These are phyloP conservation scores for Sciaenops ocellatus DNA, from an alignment of 2,797 vertebrate genomes.

Conservation along the genomic window DNA sequence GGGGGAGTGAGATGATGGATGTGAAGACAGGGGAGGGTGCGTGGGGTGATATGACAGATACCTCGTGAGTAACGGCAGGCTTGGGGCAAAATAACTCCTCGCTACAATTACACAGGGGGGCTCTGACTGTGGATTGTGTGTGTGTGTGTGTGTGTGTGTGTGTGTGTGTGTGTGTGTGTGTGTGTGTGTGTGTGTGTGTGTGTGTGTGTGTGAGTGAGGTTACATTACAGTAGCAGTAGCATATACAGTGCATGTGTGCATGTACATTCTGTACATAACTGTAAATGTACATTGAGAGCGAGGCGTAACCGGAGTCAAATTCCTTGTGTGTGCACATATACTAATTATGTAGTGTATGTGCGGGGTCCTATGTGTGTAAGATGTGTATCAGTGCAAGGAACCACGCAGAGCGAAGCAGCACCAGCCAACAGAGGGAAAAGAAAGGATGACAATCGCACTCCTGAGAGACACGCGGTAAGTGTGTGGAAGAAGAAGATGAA, in stretches of 20 bases:
- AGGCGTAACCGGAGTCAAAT: too few relatives aligned
- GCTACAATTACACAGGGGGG: conserved; percentile 56
- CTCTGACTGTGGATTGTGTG: conserved; percentile 24
- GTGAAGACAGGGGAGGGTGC: conserved; percentile 36
- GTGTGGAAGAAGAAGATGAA: conserved; percentile 27
- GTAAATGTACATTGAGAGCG: too few relatives aligned
- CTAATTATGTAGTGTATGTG: background rate
- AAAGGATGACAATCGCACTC: conserved; percentile 23
- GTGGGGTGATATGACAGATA: conserved; percentile 67
- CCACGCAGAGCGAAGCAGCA: conserved; percentile 18
- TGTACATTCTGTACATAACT: background rate
- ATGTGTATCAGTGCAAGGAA: conserved; percentile 25
- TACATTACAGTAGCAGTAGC: conserved; percentile 17
- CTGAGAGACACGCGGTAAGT: conserved; percentile 1
- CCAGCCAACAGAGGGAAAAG: background rate
- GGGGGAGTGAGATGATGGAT: conserved; percentile 61
- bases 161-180: conserved; percentile 15
- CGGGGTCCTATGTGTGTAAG: background rate
- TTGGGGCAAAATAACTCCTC: conserved; percentile 73
- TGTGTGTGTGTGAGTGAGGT: conserved; percentile 10
- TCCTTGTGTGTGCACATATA: too few relatives aligned
- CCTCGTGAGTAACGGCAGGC: conserved; percentile 68
- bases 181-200: too few relatives aligned
- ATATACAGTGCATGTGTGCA: background rate
- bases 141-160: conserved; percentile 5